phyloP scores from a whole-genome alignment of 2,888 invertebrate species.

The Phania funesta region DNA sequence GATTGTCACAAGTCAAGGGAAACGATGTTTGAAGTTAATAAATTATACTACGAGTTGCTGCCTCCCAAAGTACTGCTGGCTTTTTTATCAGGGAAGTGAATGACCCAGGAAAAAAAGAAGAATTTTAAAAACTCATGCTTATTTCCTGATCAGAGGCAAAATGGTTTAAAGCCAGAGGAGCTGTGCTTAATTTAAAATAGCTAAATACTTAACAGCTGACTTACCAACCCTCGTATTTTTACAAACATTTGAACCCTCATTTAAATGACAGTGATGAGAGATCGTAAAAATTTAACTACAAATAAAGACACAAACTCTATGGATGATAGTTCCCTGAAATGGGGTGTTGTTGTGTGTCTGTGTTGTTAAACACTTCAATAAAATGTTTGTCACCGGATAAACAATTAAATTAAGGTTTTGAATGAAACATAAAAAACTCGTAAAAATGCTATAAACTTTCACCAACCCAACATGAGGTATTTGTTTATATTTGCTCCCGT shows the following conservation, averaged over 20 bases:
- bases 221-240: slow-evolving; percentile 10
- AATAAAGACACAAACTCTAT: slow-evolving; percentile 14
- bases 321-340: background rate
- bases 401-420: slow-evolving; percentile 81
- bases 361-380: slow-evolving; percentile 72
- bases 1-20: no score
- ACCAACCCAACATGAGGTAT: slow-evolving; percentile 29
- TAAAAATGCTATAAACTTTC: slow-evolving; percentile 78
- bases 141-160: no score
- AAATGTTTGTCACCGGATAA: slow-evolving; percentile 81
- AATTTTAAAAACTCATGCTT: no score
- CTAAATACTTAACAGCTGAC: background rate
- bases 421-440: slow-evolving; percentile 80
- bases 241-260: background rate
- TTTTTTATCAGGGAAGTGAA: no score
- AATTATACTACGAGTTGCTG: no score
- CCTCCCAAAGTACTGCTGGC: no score
- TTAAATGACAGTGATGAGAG: slow-evolving; percentile 49
- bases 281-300: slow-evolving; percentile 74
- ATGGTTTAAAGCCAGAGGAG: no score
- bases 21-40: no score
- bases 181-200: no score
- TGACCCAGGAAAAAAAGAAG: no score
- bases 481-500: slow-evolving; percentile 30
- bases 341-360: slow-evolving; percentile 19